Conservation (phyloP, 2,797 vertebrate species). For the Lophius americanus region DNA sequence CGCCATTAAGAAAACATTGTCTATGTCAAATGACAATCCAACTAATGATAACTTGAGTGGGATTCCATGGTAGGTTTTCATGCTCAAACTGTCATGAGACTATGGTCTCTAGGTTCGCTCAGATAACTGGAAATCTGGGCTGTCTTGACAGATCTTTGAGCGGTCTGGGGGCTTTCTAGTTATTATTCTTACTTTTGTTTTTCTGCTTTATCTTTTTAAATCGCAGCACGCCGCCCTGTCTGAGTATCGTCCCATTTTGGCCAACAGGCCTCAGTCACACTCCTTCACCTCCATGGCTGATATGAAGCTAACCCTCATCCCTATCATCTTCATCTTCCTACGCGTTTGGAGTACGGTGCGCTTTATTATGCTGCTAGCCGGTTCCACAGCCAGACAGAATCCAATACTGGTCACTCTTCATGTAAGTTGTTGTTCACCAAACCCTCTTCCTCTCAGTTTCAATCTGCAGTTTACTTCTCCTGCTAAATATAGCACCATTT, state of each 20-base stretch:
- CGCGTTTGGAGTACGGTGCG: conserved; percentile 95
- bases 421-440: conserved; percentile 76
- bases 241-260: conserved; percentile 92
- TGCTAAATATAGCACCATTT: not conserved
- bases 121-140: no score
- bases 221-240: conserved; percentile 89
- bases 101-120: no score
- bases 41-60: no score
- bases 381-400: conserved; percentile 82
- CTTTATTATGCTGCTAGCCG: conserved; percentile 87
- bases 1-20: no score
- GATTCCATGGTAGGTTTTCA: no score
- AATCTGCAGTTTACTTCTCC: not conserved
- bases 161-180: no score
- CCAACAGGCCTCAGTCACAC: conserved; percentile 66
- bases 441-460: not conserved
- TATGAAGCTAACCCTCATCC: conserved; percentile 93
- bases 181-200: not conserved
- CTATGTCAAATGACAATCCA: no score
- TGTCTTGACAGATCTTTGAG: no score
- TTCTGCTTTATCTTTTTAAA: not conserved
- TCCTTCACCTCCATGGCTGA: conserved; percentile 85
- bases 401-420: conserved; percentile 90
- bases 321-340: conserved; percentile 92
- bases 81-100: not conserved